A percentile compares a stretch with the other conserved stretches of the same genome.
phyloP scores from a whole-genome alignment of 2,113 vertebrate genomes.

The Syngnathus scovelli region DNA sequence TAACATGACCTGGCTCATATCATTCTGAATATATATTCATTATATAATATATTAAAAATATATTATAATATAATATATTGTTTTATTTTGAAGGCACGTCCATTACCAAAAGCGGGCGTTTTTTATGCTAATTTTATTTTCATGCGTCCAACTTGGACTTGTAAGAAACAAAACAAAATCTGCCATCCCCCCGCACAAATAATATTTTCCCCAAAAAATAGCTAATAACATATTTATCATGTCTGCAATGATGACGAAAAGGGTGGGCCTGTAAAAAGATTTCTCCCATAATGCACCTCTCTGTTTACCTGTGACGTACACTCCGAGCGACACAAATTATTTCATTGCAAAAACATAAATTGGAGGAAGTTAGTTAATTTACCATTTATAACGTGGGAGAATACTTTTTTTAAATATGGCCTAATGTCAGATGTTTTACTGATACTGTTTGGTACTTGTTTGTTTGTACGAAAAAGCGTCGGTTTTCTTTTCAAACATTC shows the following conservation, averaged over 20 bases:
- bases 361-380: neutral
- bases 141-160: neutral
- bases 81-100: neutral
- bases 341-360: neutral
- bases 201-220: neutral
- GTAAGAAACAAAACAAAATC: neutral
- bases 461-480: neutral
- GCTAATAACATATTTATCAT: neutral
- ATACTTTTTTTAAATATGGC: neutral
- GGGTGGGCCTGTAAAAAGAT: conserved; percentile 19
- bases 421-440: neutral
- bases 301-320: conserved; percentile 16
- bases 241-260: neutral
- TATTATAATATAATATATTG: too few relatives aligned
- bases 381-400: neutral
- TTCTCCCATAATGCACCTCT: conserved; percentile 38
- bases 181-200: neutral
- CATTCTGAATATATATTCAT: neutral
- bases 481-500: conserved; percentile 53
- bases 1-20: neutral
- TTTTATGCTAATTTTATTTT: neutral
- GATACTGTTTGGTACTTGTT: neutral
- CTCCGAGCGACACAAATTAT: conserved; percentile 26
- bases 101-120: neutral
- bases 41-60: too few relatives aligned